Evolutionary conservation across 2,797 vertebrate genomes (phyloP).

Genomic region (Sphenopsis melanotis): DNA sequence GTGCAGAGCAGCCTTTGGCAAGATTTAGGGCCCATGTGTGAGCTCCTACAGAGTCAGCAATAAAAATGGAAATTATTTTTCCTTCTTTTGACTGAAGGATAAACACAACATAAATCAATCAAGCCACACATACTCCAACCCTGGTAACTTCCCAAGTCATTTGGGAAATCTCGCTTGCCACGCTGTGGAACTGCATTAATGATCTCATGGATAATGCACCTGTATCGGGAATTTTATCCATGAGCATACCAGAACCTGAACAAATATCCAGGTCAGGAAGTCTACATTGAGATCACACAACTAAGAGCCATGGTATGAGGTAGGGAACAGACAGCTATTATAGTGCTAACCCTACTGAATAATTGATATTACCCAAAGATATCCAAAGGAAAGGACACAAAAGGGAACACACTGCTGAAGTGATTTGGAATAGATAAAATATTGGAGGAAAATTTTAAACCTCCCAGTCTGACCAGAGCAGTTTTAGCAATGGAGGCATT

Average conservation of each 20-base stretch:
- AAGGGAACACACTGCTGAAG: not conserved
- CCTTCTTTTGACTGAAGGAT: conserved; percentile 34
- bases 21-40: not conserved
- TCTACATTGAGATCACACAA: not conserved
- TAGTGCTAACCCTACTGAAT: not conserved
- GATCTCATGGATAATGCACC: not conserved
- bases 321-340: not conserved
- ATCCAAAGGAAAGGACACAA: not conserved
- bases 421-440: not conserved
- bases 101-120: conserved; percentile 14
- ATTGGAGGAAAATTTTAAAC: not conserved
- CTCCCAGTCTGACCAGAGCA: not conserved
- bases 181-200: not conserved
- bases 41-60: conserved; percentile 12
- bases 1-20: not conserved
- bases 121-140: not conserved
- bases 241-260: not conserved
- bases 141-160: conserved; percentile 3
- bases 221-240: conserved; percentile 22
- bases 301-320: not conserved
- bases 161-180: conserved; percentile 29
- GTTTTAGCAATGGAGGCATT: not conserved
- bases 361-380: not conserved
- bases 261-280: not conserved
- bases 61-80: conserved; percentile 56